Conservation (phyloP, 2,797 vertebrate genomes). For the Allobates femoralis region DNA sequence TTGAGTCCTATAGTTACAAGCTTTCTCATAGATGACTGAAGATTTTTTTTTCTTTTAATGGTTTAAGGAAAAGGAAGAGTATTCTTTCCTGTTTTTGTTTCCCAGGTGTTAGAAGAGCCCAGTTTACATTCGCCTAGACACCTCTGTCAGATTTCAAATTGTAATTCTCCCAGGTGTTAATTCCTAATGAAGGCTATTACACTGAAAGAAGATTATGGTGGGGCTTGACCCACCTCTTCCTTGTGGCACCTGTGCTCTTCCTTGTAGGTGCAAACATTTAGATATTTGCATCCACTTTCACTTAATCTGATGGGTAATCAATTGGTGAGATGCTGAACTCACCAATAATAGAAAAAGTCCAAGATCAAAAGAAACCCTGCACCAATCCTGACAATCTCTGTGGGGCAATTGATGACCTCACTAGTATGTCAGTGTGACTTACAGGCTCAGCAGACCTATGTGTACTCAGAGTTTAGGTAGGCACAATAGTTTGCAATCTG, state of each 20-base stretch:
- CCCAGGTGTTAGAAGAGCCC: slow-evolving; percentile 33
- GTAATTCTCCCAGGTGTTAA: slow-evolving; percentile 56
- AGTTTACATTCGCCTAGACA: slow-evolving; percentile 18
- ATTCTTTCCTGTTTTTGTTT: slow-evolving; percentile 50
- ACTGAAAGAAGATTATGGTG: slow-evolving; percentile 51
- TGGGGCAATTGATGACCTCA: not conserved
- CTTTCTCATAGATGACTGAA: slow-evolving; percentile 23
- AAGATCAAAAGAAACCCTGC: slow-evolving; percentile 50
- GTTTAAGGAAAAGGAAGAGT: slow-evolving; percentile 36
- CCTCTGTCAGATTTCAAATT: slow-evolving; percentile 55
- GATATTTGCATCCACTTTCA: slow-evolving; percentile 59
- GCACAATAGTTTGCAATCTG: not conserved
- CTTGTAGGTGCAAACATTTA: slow-evolving; percentile 62
- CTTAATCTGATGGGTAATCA: slow-evolving; percentile 57
- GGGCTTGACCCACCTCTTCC: slow-evolving; percentile 59
- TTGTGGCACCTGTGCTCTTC: slow-evolving; percentile 58
- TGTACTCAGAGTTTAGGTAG: not conserved
- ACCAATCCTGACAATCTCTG: slow-evolving; percentile 36
- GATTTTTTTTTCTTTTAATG: slow-evolving; percentile 12
- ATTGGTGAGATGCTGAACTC: slow-evolving; percentile 19
- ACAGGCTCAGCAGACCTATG: slow-evolving; percentile 3
- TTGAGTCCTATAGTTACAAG: not conserved
- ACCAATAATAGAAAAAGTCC: slow-evolving; percentile 32
- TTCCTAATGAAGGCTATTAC: slow-evolving; percentile 60
- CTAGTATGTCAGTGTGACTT: slow-evolving; percentile 19